Evolutionary conservation across 2,888 invertebrate genomes (phyloP).

Genomic region (Torymus texanus): DNA sequence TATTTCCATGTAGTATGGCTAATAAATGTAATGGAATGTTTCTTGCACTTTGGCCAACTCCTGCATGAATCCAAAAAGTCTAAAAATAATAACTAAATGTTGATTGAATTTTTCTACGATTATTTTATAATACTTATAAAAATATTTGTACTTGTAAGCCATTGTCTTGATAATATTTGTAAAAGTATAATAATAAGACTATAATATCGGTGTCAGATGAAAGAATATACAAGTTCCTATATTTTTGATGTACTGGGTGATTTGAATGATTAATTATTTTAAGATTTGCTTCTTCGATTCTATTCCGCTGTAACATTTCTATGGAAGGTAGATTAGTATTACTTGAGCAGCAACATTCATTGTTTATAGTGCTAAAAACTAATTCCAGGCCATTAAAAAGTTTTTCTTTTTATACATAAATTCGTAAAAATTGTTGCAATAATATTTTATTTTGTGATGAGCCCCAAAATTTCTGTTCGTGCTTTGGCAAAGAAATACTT

Average conservation of each 20-base stretch:
- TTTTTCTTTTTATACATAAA: slow-evolving; percentile 3
- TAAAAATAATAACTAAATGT: too few species aligned
- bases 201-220: slow-evolving; percentile 44
- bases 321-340: not conserved
- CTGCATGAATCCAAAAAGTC: too few species aligned
- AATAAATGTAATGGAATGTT: too few species aligned
- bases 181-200: slow-evolving; percentile 37
- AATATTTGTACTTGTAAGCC: not conserved
- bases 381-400: not conserved
- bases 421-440: not conserved
- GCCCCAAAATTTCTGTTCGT: not conserved
- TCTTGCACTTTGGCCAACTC: too few species aligned
- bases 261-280: slow-evolving; percentile 10
- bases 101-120: too few species aligned
- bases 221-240: slow-evolving; percentile 25
- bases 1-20: too few species aligned
- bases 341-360: not conserved
- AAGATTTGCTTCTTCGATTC: slow-evolving; percentile 4
- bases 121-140: too few species aligned
- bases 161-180: slow-evolving; percentile 4
- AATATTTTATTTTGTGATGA: not conserved
- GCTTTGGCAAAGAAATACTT: not conserved
- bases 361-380: slow-evolving; percentile 15
- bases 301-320: not conserved
- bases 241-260: not conserved